Conservation (phyloP, 2,888 invertebrate genomes). For the Pantelozetes paolii region DNA sequence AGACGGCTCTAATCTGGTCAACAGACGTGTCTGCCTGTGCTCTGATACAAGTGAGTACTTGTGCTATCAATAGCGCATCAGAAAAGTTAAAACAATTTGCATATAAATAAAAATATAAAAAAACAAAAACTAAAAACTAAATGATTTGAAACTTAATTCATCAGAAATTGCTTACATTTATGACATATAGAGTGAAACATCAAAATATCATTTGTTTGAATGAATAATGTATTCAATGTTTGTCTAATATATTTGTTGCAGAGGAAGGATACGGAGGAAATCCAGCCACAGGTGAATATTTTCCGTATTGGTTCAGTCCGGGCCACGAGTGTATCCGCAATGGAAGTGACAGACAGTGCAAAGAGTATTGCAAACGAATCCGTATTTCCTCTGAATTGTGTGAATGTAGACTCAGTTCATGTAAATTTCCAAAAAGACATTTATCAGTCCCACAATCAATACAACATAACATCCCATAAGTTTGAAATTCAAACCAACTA, state of each 20-base stretch:
- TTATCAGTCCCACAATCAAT: constrained; percentile 36
- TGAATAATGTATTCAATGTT: background rate
- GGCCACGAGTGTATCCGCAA: constrained; percentile 42
- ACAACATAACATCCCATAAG: background rate
- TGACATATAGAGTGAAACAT: too few species aligned
- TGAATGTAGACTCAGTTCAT: constrained; percentile 41
- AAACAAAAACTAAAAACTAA: too few species aligned
- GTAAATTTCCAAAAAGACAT: constrained; percentile 40
- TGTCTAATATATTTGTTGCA: background rate
- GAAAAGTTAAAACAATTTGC: background rate
- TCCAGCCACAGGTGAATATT: constrained; percentile 42
- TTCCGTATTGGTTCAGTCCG: constrained; percentile 42
- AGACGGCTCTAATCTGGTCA: constrained; percentile 36
- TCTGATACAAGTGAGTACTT: constrained; percentile 40
- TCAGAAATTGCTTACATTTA: background rate
- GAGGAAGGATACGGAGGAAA: constrained; percentile 41
- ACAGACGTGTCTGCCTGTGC: constrained; percentile 41
- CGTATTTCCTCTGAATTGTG: constrained; percentile 35
- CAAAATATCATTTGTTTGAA: background rate
- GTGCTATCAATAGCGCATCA: background rate
- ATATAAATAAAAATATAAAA: background rate
- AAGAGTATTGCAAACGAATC: constrained; percentile 41
- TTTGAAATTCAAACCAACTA: background rate
- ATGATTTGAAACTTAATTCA: too few species aligned
- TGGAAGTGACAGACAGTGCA: constrained; percentile 39